Percentiles rank a stretch among this genome's conserved stretches.
phyloP scores from a whole-genome alignment of 2,113 vertebrate species.

The Isichthys henryi region DNA sequence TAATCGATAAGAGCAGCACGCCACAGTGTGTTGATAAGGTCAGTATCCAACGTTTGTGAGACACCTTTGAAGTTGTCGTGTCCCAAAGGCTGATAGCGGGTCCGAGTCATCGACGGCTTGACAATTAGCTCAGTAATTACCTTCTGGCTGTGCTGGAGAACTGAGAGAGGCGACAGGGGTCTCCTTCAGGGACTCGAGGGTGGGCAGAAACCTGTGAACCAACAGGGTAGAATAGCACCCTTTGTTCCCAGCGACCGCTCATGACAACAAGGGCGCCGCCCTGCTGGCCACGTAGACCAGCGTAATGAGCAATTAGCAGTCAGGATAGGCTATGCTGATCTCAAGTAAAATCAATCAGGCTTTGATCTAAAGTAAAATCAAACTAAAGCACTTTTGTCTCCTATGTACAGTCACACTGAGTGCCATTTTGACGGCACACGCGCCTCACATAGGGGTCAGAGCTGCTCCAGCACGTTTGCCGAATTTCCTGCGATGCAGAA shows the following conservation, averaged over 20 bases:
- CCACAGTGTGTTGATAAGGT: constrained; percentile 14
- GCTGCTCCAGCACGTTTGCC: neutral
- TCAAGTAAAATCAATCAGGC: neutral
- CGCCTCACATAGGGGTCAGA: neutral
- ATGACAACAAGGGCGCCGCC: neutral
- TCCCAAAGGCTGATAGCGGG: constrained; percentile 69
- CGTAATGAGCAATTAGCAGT: neutral
- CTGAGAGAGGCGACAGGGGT: constrained; percentile 57
- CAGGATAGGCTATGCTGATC: neutral
- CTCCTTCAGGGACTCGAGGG: constrained; percentile 27
- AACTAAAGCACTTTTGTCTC: neutral
- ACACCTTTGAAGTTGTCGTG: constrained; percentile 37
- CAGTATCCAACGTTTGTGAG: constrained; percentile 53
- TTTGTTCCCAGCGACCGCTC: neutral
- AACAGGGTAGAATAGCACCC: neutral
- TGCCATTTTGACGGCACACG: neutral
- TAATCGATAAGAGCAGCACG: neutral
- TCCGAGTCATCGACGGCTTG: constrained; percentile 66
- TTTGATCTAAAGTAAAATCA: neutral
- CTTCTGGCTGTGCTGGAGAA: constrained; percentile 60
- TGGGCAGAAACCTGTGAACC: neutral
- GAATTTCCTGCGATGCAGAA: neutral
- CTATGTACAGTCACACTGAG: neutral
- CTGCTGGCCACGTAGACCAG: neutral
- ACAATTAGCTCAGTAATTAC: constrained; percentile 72